Evolutionary conservation across 2,797 vertebrate genomes (phyloP), one percentile per base, ranked within the genome.

Genomic region (Chelmon rostratus): DNA sequence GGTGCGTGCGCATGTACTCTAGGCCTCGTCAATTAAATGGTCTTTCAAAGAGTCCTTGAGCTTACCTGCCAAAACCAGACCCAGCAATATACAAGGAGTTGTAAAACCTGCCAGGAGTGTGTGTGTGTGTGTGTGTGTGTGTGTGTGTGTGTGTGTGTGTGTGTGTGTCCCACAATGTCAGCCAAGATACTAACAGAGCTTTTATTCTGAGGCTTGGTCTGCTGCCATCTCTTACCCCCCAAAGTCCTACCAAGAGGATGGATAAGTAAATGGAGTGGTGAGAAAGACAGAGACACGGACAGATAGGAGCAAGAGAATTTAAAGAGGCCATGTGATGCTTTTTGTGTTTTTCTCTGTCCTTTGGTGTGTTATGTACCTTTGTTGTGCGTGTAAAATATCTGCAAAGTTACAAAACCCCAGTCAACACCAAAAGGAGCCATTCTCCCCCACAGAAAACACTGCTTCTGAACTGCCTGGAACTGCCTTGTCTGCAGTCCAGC

Each of bases 111-210:
- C 85, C 89, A 88, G 79, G 66, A 72, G 64, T 46, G 82, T 63
- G 74, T 44, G 74, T 38, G 31, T 68, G 83, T 79, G 68, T 52
- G 52, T 47, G 56, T 58, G 47, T 74, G 61, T 73, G 83, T 87
- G 68, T 68, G 83, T 79, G 68, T 52, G 52, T 47, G 56, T 58
- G 47, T 74, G 61, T 73, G 83, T 87, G 68, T 49, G 79, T 49
- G 35, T 64, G 73, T 16, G 75, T 72, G 71, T 65, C 86, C 84
- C 68, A 88, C 92, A 95, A 94, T 93, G 93, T 95, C 94, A 95
- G 95, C 95, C 95, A 95, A 95, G 93, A 93, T 84, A 91, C 91
- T 92, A 94, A 95, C 91, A 92, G 86, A 78, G 92, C 90, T 94
- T 95, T 95, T 94, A 94, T 93, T 94, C 88, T 16, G 19, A 87